Evolutionary conservation across 2,888 invertebrate genomes (phyloP), one percentile per base, ranked within the genome.

Genomic region (Desoria tigrina): DNA sequence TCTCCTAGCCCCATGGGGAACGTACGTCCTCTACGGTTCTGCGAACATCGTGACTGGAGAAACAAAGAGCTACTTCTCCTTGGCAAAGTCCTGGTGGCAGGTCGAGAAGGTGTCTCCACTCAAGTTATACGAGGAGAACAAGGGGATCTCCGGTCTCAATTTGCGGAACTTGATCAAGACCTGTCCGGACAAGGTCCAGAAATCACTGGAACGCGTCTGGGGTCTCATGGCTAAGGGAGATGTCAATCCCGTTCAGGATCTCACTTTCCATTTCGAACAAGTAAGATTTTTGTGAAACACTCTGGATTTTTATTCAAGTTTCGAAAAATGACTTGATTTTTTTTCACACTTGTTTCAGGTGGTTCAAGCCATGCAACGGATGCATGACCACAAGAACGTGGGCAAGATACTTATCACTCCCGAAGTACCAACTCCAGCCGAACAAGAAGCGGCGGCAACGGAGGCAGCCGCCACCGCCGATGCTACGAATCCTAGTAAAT

Each of bases 361-460:
- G 18, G 87, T 87, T 27, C 92, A 93, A 78, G 93, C 91, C 6
- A 92, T 94, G 92, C 91, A 91, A 81, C 92, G 90, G 81, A 89
- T 94, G 88, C 92, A 92, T 81, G 92, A 92, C 78, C 87, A 92
- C 78, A 92, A 91, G 82, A 93, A 94, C 81, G 86, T 93, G 77
- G 94, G 94, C 63, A 93, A 93, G 81, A 85, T 94, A 53, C 85
- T 93, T 51, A 82, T 94, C 71, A 91, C 92, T 79, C 91, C 92
- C 7, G 61, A 62, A 42, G n/a, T 32, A 27, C 28, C 26, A 4
- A 28, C 26, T 9, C 28, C 32, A 11, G 55, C 55, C 60, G 49
- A 45, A 3, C 63, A 56, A 27, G 51, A 61, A 27, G 53, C 39
- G 27, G 37, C 32, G 6, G 60, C 24, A 24, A 45, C 42, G 24